These are phyloP conservation scores for Ptychochromis oligacanthus DNA, from an alignment of 2,113 vertebrate genomes.

Conservation along the genomic window DNA sequence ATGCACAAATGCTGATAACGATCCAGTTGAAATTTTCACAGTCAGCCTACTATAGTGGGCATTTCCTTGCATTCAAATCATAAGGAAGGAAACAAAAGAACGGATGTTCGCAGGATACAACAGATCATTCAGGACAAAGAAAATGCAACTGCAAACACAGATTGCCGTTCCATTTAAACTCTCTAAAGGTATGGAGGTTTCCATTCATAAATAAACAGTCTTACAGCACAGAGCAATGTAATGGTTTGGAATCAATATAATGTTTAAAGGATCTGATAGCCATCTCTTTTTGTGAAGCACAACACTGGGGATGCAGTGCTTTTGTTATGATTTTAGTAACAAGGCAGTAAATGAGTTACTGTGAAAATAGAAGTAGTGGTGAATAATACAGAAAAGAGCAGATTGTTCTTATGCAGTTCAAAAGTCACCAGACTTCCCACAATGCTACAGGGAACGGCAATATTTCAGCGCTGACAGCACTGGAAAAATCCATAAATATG, in stretches of 20 bases:
- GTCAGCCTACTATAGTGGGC: constrained; percentile 52
- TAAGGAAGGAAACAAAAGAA: constrained; percentile 72
- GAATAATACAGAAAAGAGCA: constrained; percentile 13
- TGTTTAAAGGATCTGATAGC: constrained; percentile 34
- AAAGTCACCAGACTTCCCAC: constrained; percentile 15
- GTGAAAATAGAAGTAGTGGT: constrained; percentile 19
- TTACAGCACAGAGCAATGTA: constrained; percentile 17
- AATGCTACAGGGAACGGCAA: not conserved
- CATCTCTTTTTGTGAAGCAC: constrained; percentile 1
- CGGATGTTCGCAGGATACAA: constrained; percentile 67
- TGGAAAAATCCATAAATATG: not conserved
- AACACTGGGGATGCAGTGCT: not conserved
- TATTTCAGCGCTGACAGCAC: not conserved
- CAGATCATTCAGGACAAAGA: constrained; percentile 65
- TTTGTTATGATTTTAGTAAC: constrained; percentile 5
- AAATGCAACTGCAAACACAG: constrained; percentile 54
- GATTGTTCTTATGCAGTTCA: constrained; percentile 4
- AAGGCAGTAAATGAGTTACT: constrained; percentile 1
- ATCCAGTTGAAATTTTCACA: constrained; percentile 71
- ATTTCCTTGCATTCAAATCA: constrained; percentile 82
- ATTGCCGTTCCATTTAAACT: constrained; percentile 39
- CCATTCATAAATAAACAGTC: constrained; percentile 54
- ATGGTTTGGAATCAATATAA: not conserved
- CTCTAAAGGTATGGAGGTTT: constrained; percentile 34
- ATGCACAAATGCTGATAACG: constrained; percentile 55